Evolutionary conservation across 2,113 vertebrate genomes (phyloP).

Genomic region (Bufo bufo): DNA sequence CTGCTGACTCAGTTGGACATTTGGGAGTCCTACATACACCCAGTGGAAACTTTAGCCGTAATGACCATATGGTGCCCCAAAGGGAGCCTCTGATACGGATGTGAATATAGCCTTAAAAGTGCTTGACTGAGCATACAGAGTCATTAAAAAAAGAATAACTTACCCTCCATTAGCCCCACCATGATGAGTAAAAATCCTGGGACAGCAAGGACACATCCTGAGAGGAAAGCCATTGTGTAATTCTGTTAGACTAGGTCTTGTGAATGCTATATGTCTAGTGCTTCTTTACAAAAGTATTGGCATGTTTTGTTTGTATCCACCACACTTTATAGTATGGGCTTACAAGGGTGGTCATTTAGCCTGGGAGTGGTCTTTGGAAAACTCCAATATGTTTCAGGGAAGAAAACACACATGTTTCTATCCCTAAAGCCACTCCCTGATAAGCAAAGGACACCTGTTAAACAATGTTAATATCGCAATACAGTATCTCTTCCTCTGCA

Average conservation of each 20-base stretch:
- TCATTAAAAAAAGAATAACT: constrained; percentile 14
- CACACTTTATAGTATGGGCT: constrained; percentile 29
- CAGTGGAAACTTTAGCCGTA: too few species aligned
- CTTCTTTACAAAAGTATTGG: neutral
- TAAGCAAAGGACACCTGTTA: constrained; percentile 44
- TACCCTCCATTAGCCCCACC: constrained; percentile 17
- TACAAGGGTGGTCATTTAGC: constrained; percentile 25
- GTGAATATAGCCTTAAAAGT: too few species aligned
- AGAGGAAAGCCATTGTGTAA: constrained; percentile 10
- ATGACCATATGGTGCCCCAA: too few species aligned
- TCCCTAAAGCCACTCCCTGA: constrained; percentile 24
- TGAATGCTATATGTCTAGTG: neutral
- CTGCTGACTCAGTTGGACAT: too few species aligned
- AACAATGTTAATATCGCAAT: neutral
- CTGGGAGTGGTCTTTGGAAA: constrained; percentile 44
- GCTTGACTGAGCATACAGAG: too few species aligned
- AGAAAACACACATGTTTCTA: neutral
- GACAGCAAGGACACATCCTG: neutral
- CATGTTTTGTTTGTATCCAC: neutral
- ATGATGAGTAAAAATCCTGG: constrained; percentile 1
- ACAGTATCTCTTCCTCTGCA: neutral
- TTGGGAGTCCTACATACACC: too few species aligned
- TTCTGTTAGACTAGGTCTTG: neutral
- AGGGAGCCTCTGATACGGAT: too few species aligned
- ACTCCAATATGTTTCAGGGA: neutral